These are phyloP conservation scores for Platichthys flesus DNA, from an alignment of 2,113 vertebrate genomes.

Conservation along the genomic window DNA sequence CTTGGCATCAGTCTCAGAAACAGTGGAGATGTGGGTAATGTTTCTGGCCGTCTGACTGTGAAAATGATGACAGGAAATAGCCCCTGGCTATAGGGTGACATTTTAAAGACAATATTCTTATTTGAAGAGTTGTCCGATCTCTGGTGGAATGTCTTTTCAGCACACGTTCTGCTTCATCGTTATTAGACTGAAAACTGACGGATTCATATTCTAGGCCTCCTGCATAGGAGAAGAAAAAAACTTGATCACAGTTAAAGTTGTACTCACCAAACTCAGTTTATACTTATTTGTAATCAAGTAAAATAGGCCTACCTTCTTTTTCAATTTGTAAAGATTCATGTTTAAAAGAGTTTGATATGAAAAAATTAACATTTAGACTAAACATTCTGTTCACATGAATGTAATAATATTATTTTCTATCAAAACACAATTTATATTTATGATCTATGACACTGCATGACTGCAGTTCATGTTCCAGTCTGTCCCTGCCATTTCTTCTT, in stretches of 20 bases:
- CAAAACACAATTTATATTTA: not conserved
- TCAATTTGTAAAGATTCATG: not conserved
- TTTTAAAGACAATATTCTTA: slow-evolving; percentile 17
- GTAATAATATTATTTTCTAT: not conserved
- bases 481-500: slow-evolving; percentile 38
- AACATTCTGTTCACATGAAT: not conserved
- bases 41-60: slow-evolving; percentile 34
- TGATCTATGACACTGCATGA: not conserved
- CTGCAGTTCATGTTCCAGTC: slow-evolving; percentile 31
- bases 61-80: slow-evolving; percentile 28
- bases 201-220: not conserved
- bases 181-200: slow-evolving; percentile 8
- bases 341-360: not conserved
- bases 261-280: not conserved
- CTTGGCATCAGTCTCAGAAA: slow-evolving; percentile 29
- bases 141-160: not conserved
- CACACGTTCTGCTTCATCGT: not conserved
- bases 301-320: not conserved
- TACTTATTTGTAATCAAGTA: not conserved
- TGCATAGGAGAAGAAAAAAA: slow-evolving; percentile 7
- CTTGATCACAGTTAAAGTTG: not conserved
- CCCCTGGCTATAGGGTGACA: slow-evolving; percentile 10
- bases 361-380: not conserved
- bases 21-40: slow-evolving; percentile 24
- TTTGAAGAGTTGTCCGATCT: not conserved